Evolutionary conservation across 2,888 invertebrate species (phyloP).

Genomic region (Stenurella melanura): DNA sequence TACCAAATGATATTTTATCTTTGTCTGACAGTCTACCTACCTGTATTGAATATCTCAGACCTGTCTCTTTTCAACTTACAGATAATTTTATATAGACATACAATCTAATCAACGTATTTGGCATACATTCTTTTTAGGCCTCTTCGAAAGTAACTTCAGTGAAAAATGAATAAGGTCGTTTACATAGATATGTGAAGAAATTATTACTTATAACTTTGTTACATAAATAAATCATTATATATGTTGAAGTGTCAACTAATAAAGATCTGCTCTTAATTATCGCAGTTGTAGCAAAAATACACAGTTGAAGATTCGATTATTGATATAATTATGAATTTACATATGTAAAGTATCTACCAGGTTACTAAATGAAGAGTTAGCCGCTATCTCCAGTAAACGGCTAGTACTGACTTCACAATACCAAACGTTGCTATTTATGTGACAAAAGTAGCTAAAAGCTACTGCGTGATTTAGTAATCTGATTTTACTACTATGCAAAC

Average conservation of each 20-base stretch:
- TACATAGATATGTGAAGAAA: neutral
- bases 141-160: conserved; percentile 6
- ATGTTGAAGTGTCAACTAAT: neutral
- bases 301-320: no score
- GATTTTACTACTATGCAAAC: no score
- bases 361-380: no score
- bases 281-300: no score
- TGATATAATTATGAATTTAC: no score
- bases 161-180: conserved; percentile 5
- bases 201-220: neutral
- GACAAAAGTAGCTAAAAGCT: no score
- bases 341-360: no score
- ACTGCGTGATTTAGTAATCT: no score
- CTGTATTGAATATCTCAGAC: neutral
- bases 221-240: neutral
- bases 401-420: no score
- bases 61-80: conserved; percentile 15
- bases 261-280: neutral
- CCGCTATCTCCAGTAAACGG: no score
- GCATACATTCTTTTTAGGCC: conserved; percentile 9
- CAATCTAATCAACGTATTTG: conserved; percentile 16
- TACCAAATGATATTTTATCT: conserved; percentile 46
- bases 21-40: conserved; percentile 35
- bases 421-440: no score
- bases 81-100: neutral